These are phyloP conservation scores for Limnephilus rhombicus DNA, from an alignment of 2,888 invertebrate species.

Conservation along the genomic window DNA sequence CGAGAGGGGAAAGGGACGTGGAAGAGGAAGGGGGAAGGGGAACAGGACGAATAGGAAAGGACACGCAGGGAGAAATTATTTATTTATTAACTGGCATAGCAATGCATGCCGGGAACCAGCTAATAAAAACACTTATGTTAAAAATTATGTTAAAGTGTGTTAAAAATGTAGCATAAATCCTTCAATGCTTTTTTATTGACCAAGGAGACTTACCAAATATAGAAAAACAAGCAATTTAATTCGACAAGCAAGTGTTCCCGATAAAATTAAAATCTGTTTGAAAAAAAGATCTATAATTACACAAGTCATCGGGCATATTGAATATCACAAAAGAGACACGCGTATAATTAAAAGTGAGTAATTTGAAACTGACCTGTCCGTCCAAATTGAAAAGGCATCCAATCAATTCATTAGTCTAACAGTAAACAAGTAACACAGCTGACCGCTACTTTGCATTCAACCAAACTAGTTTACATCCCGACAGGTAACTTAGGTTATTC, in stretches of 20 bases:
- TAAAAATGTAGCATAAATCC: too few relatives aligned
- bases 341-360: slow-evolving; percentile 24
- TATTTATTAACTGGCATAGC: too few relatives aligned
- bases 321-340: slow-evolving; percentile 9
- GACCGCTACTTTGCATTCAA: slow-evolving; percentile 16
- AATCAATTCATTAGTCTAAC: slow-evolving; percentile 38
- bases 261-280: not conserved
- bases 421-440: slow-evolving; percentile 20
- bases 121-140: too few relatives aligned
- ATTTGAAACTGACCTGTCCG: slow-evolving; percentile 29
- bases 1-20: too few relatives aligned
- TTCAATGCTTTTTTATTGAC: too few relatives aligned
- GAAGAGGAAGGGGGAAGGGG: too few relatives aligned
- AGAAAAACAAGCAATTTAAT: not conserved
- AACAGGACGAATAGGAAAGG: too few relatives aligned
- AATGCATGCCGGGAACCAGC: too few relatives aligned
- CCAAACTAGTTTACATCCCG: not conserved
- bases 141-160: too few relatives aligned
- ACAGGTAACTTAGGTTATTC: slow-evolving; percentile 13
- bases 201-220: not conserved
- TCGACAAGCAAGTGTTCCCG: not conserved
- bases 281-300: not conserved
- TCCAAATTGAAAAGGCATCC: not conserved
- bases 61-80: too few relatives aligned
- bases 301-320: slow-evolving; percentile 9